phyloP scores from a whole-genome alignment of 2,113 vertebrate species.

The Leucoraja erinaceus region DNA sequence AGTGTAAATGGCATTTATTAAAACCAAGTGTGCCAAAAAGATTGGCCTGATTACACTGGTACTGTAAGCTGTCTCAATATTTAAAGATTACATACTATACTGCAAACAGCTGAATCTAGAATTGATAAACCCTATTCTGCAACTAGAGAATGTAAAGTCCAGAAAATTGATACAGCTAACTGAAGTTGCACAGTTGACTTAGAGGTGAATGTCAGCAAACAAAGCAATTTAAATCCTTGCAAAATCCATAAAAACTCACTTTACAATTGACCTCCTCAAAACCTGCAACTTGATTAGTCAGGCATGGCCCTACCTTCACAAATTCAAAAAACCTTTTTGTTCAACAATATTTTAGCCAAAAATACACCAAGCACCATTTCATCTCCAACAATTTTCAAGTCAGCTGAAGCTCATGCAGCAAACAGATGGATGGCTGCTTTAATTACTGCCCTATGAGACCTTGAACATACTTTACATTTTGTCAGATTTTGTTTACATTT shows the following conservation, averaged over 20 bases:
- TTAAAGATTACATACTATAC: not conserved
- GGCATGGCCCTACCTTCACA: not conserved
- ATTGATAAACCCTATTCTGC: not conserved
- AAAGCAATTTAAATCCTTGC: not conserved
- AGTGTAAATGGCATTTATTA: not conserved
- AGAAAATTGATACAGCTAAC: not conserved
- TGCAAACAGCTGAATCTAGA: not conserved
- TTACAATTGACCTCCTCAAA: not conserved
- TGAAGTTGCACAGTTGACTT: not conserved
- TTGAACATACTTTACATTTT: not conserved
- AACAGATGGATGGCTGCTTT: not conserved
- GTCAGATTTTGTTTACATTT: not conserved
- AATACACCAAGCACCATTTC: not conserved
- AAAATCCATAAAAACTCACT: not conserved
- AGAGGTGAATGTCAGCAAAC: not conserved
- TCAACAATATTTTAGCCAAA: not conserved
- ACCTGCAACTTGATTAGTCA: not conserved
- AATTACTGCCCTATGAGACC: not conserved
- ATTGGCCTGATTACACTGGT: not conserved
- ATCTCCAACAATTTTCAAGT: not conserved
- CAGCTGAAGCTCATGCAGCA: not conserved
- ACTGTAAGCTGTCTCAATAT: not conserved
- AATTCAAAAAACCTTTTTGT: not conserved
- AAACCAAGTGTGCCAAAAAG: not conserved
- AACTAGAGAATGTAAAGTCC: not conserved